Evolutionary conservation across 2,888 invertebrate genomes (phyloP), one percentile per base, ranked within the genome.

Genomic region (Stenichneumon culpator): DNA sequence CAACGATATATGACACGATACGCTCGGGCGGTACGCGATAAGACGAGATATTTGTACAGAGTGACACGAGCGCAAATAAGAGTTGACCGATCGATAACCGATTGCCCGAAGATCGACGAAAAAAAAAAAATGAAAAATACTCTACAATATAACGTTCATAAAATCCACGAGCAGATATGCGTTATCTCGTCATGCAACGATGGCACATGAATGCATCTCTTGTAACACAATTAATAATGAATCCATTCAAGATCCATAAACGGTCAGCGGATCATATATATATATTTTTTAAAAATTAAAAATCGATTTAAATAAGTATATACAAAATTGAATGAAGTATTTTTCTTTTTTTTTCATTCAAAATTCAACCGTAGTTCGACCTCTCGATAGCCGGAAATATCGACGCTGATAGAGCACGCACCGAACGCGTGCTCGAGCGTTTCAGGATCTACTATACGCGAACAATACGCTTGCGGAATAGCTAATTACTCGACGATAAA

Each of bases 401-500:
- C 60, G 22, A 60, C 25, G 14, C 4, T 60, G 28, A 60, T 60
- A 14, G 28, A 60, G 60, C 25, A 60, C 60, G 28, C 60, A 19
- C 9, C 47, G n/a, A 11, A 65, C 67, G 28, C 54, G 39, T 9
- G 78, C 44, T 50, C 7, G 39, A 67, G 39, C 68, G 57, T 36
- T 39, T 16, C 16, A 54, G 52, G 50, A 77, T 50, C 47, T 28
- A 69, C 44, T 11, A 32, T 25, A 70, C 47, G n/a, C 63, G 47
- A 57, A 67, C 57, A 73, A 65, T 50, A 54, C 50, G 69, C 74
- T 69, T 57, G 50, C 63, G 63, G 70, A 86, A 86, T 84, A 79
- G 84, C 83, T 90, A 90, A 90, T 90, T 89, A 87, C 82, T 80
- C 19, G 87, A 86, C 88, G 60, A 90, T 90, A 90, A 88, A 89